Evolutionary conservation across 2,113 vertebrate species (phyloP).

Genomic region (Rhinogobius similis): DNA sequence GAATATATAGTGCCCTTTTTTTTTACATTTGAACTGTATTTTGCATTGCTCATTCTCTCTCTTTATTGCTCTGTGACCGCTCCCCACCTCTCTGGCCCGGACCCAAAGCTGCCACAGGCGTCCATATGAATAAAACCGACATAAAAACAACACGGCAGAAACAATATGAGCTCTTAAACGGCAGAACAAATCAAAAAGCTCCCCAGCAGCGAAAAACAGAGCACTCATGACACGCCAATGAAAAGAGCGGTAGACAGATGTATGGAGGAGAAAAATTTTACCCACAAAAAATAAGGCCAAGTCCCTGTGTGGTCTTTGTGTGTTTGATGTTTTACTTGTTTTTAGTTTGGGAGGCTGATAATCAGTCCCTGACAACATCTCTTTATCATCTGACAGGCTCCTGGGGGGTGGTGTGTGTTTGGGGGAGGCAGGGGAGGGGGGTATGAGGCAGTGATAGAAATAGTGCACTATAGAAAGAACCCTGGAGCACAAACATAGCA

Average conservation of each 20-base stretch:
- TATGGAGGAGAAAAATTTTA: slow-evolving; percentile 16
- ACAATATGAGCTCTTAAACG: slow-evolving; percentile 68
- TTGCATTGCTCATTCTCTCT: slow-evolving; percentile 31
- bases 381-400: slow-evolving; percentile 67
- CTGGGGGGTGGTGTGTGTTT: slow-evolving; percentile 19
- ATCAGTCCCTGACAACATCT: slow-evolving; percentile 63
- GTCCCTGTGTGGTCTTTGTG: slow-evolving; percentile 56
- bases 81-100: slow-evolving; percentile 44
- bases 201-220: slow-evolving; percentile 38
- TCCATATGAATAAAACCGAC: slow-evolving; percentile 64
- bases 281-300: slow-evolving; percentile 30
- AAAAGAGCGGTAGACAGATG: slow-evolving; percentile 17
- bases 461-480: slow-evolving; percentile 40
- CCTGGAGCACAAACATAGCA: slow-evolving; percentile 64
- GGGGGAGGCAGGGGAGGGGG: slow-evolving; percentile 3
- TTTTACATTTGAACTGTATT: slow-evolving; percentile 4
- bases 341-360: slow-evolving; percentile 62
- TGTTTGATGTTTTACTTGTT: slow-evolving; percentile 63
- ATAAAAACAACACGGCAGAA: slow-evolving; percentile 63
- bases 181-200: slow-evolving; percentile 60
- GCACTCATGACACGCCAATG: slow-evolving; percentile 34
- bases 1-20: slow-evolving; percentile 19
- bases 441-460: slow-evolving; percentile 46
- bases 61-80: slow-evolving; percentile 24
- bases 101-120: slow-evolving; percentile 50